phyloP scores from a whole-genome alignment of 2,797 vertebrate species.

The Karalla daura region DNA sequence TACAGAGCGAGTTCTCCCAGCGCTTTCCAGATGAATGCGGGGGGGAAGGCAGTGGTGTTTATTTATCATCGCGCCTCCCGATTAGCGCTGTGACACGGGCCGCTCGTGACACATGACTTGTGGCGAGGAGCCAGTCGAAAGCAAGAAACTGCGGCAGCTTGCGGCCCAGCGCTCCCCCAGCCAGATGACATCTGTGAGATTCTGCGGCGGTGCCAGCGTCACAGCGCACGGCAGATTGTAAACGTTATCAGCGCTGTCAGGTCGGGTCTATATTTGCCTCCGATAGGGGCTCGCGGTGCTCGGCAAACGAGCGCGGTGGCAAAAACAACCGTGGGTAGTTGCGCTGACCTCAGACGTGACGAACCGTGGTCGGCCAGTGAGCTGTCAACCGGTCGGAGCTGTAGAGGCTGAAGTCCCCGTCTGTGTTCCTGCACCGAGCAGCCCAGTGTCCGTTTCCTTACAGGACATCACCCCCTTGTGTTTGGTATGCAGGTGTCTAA shows the following conservation, averaged over 20 bases:
- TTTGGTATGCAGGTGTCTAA: conserved; percentile 84
- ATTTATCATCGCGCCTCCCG: conserved; percentile 30
- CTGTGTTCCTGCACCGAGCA: conserved; percentile 30
- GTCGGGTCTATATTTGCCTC: conserved; percentile 77
- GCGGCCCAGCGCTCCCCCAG: conserved; percentile 55
- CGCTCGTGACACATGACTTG: conserved; percentile 42
- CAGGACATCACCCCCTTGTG: conserved; percentile 82
- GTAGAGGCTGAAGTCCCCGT: conserved; percentile 22
- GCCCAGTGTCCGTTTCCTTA: conserved; percentile 50
- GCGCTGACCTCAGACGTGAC: conserved; percentile 55
- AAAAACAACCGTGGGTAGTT: conserved; percentile 44
- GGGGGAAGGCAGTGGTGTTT: conserved; percentile 25
- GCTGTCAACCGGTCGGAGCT: conserved; percentile 48
- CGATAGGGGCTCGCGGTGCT: conserved; percentile 56
- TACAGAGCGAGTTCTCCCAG: background rate
- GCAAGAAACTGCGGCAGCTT: conserved; percentile 55
- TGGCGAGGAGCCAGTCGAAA: conserved; percentile 50
- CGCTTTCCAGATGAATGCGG: conserved; percentile 21
- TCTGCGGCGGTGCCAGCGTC: conserved; percentile 72
- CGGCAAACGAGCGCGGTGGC: conserved; percentile 49
- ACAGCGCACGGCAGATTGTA: conserved; percentile 79
- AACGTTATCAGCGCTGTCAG: conserved; percentile 77
- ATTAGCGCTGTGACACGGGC: conserved; percentile 45
- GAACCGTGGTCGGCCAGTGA: conserved; percentile 47
- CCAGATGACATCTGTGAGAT: conserved; percentile 77